phyloP scores from a whole-genome alignment of 2,113 vertebrate genomes.

The Hymenochirus boettgeri region DNA sequence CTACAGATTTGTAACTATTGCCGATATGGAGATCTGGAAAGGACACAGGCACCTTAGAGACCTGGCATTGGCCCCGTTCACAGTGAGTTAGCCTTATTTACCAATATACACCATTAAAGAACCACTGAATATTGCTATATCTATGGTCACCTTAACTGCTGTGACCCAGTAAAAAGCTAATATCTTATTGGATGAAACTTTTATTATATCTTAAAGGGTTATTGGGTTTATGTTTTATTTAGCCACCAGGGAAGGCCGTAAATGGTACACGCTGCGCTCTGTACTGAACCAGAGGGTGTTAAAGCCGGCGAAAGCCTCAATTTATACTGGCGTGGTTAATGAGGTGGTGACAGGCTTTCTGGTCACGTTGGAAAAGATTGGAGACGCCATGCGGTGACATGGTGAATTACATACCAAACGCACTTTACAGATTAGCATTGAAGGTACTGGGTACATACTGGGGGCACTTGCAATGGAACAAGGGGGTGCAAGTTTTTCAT shows the following conservation, averaged over 20 bases:
- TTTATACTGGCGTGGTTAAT: slow-evolving; percentile 72
- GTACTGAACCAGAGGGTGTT: slow-evolving; percentile 83
- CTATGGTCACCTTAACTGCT: no score
- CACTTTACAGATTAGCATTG: slow-evolving; percentile 84
- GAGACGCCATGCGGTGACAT: slow-evolving; percentile 61
- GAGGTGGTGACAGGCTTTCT: slow-evolving; percentile 80
- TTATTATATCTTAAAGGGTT: no score
- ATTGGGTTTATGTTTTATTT: no score
- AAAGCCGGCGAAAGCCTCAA: slow-evolving; percentile 78
- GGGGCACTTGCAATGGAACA: no score
- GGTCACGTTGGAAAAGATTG: slow-evolving; percentile 55
- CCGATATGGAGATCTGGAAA: slow-evolving; percentile 86
- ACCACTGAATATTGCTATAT: no score
- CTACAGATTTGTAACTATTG: slow-evolving; percentile 73
- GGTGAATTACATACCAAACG: slow-evolving; percentile 69
- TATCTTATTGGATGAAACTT: no score
- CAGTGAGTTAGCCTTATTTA: slow-evolving; percentile 74
- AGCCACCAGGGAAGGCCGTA: slow-evolving; percentile 63
- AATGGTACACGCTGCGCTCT: slow-evolving; percentile 82
- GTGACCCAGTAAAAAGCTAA: no score
- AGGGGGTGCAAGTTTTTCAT: no score
- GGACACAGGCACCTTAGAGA: slow-evolving; percentile 71
- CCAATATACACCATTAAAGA: no score
- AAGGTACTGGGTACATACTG: no score
- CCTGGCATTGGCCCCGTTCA: slow-evolving; percentile 78